phyloP scores from a whole-genome alignment of 2,113 vertebrate species.

The Labrus mixtus region DNA sequence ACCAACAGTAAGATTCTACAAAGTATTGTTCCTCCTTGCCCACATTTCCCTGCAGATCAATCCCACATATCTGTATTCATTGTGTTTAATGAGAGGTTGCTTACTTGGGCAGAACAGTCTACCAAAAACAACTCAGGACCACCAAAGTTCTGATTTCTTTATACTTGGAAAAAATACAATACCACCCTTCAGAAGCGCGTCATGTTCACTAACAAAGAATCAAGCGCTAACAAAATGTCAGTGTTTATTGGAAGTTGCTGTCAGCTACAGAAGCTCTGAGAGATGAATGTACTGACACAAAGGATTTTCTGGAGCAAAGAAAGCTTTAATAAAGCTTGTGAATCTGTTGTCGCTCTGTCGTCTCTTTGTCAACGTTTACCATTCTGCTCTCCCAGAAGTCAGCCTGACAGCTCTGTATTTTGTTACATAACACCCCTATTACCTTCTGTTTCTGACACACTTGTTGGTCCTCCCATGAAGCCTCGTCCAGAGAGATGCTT shows the following conservation, averaged over 20 bases:
- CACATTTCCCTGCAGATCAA: background rate
- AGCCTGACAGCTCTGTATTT: slow-evolving; percentile 11
- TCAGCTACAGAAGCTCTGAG: slow-evolving; percentile 16
- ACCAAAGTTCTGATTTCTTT: background rate
- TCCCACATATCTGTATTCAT: background rate
- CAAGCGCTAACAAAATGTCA: slow-evolving; percentile 10
- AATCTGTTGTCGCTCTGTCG: slow-evolving; percentile 32
- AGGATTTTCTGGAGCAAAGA: slow-evolving; percentile 20
- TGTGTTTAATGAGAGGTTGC: background rate
- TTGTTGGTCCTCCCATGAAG: background rate
- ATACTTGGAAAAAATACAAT: slow-evolving; percentile 1
- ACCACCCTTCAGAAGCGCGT: slow-evolving; percentile 3
- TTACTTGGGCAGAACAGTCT: background rate
- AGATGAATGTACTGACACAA: slow-evolving; percentile 26
- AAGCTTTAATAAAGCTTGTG: slow-evolving; percentile 20
- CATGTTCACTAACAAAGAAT: slow-evolving; percentile 13
- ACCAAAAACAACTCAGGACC: background rate
- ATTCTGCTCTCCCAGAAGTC: slow-evolving; percentile 1
- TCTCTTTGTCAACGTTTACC: slow-evolving; percentile 24
- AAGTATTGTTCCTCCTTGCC: background rate
- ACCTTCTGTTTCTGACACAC: background rate
- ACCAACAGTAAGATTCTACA: background rate
- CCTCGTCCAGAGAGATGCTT: background rate
- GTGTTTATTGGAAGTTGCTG: slow-evolving; percentile 23
- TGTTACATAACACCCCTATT: slow-evolving; percentile 26